Evolutionary conservation across 2,797 vertebrate species (phyloP), one percentile per base, ranked within the genome.

Genomic region (Amphiprion clarkii): DNA sequence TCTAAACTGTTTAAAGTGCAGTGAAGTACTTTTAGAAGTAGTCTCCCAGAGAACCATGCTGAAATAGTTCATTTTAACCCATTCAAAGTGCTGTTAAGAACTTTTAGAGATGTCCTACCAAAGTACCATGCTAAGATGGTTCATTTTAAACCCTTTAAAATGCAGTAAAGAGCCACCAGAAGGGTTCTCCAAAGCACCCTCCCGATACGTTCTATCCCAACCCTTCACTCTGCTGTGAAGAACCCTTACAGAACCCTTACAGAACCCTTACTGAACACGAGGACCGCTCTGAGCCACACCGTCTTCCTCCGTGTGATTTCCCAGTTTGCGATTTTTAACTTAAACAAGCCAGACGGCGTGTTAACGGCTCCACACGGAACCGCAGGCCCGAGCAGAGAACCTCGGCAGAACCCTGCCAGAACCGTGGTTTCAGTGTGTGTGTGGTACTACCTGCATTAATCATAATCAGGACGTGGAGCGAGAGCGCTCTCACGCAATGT

Each of bases 401-500:
- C 78, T n/a, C 6, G 11, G 63, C 82, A 83, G 88, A 87, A 90
- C 86, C 76, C 74, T 81, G 86, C 81, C 87, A 89, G 90, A 83
- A 86, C 84, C 56, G 69, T 21, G 76, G 87, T 88, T 78, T 85
- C 67, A 68, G 70, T 73, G 78, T 87, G 86, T 90, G 90, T 91
- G 90, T 89, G 87, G 88, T 80, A 82, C 77, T 92, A 93, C 91
- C 91, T 93, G 94, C 91, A 93, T 94, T 95, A 93, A 94, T 95
- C 93, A 93, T 93, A 94, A 93, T 94, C 90, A 93, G 93, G 92
- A 91, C 85, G 85, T 87, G 86, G 91, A 93, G 87, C 68, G 74
- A 88, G 88, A 88, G 88, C 64, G 39, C 91, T 95, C 93, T 94
- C 95, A 95, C 94, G 94, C 95, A 64, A 95, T 95, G 93, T 92